Base-by-base conservation (phyloP, 2,888 invertebrate species). In the Cephus spinipes region DNA sequence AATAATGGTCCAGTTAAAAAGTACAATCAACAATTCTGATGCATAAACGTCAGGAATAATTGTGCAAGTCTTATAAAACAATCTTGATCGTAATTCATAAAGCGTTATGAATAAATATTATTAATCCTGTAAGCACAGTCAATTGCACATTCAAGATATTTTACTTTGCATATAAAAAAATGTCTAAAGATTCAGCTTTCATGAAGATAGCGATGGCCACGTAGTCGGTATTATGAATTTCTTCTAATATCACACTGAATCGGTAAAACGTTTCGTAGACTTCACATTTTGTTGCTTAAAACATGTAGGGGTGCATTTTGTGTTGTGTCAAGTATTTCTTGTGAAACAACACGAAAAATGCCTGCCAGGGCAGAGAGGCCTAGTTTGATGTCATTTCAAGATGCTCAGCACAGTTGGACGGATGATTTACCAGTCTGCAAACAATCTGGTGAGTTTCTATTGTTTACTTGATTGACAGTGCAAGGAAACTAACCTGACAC, bases 391-490 rank as follows among this genome's bases (percentile, higher is more conserved):
- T 88, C 89, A 77, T 91, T 89, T 85, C 91, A 91, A 85, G 92
- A 92, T 79, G 87, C 90, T 69, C 89, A 91, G 73, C 90, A 90
- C 83, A 93, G 93, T 83, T 97, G 97, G 97, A 97, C 97, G 0
- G 97, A 98, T 90, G 97, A 97, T 90, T 92, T 98, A 81, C 96
- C 97, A 69, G 96, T 97, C 84, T 98, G 97, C 91, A 95, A 95
- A 87, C 94, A 95, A 85, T 96, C 97, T 6, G 96, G 96, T 91
- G 85, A 78, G 83, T 82, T 40, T 78, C 74, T 12, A 32, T 74
- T 80, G 68, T 77, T 75, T 40, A 36, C 32, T 34, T 75, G 76
- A 68, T 76, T 75, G 23, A 12, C 55, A 55, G 55, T 55, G 23
- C 23, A 40, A 40, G 15, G 40, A 40, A 40, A 15, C 40, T 40